phyloP scores from a whole-genome alignment of 2,113 vertebrate genomes.

The Sebastes schlegelii region DNA sequence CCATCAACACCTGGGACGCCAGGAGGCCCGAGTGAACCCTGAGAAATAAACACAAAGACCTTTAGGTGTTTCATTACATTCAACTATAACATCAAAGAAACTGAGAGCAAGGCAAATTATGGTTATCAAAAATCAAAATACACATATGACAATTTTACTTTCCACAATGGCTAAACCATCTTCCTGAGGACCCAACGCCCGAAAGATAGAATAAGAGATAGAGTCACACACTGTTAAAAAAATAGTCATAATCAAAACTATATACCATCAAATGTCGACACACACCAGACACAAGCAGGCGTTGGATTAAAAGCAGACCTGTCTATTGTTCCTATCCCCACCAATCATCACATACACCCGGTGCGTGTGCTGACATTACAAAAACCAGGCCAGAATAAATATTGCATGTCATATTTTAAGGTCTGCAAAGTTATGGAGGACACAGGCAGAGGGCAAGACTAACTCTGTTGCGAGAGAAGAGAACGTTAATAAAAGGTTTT shows the following conservation, averaged over 20 bases:
- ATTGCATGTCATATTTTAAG: constrained; percentile 50
- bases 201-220: not conserved
- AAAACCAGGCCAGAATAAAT: constrained; percentile 48
- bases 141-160: not conserved
- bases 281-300: not conserved
- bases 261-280: not conserved
- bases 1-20: constrained; percentile 91
- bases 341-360: not conserved
- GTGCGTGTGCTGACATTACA: constrained; percentile 23
- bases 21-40: constrained; percentile 91
- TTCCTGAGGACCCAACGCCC: not conserved
- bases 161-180: not conserved
- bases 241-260: constrained; percentile 2
- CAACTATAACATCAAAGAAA: not conserved
- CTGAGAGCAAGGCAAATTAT: no score
- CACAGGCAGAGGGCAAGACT: constrained; percentile 5
- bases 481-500: not conserved
- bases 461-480: constrained; percentile 10
- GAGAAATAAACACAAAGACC: constrained; percentile 42
- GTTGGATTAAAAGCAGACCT: constrained; percentile 1
- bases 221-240: not conserved
- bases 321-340: constrained; percentile 10
- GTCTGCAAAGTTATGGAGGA: constrained; percentile 31
- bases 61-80: constrained; percentile 4
- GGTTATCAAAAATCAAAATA: not conserved